Conservation (phyloP, 2,113 vertebrate genomes). For the Protobothrops mucrosquamatus region DNA sequence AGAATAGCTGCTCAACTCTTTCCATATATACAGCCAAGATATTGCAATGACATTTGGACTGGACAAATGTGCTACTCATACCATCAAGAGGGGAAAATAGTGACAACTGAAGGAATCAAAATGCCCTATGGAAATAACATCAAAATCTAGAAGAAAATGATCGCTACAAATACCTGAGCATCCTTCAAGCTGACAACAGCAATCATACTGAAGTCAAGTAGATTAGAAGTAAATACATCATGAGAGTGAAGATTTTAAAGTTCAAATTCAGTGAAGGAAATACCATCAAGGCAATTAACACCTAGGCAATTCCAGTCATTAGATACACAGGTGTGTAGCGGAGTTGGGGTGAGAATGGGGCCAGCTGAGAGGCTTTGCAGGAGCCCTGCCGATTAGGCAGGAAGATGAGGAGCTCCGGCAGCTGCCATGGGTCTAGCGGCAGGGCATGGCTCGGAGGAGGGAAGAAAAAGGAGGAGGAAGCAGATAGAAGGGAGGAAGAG, state of each 20-base stretch:
- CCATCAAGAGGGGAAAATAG: neutral
- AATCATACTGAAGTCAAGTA: neutral
- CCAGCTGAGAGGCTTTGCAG: no score
- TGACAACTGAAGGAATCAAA: neutral
- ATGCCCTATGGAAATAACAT: neutral
- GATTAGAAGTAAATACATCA: neutral
- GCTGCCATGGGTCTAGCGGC: no score
- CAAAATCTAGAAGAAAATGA: neutral
- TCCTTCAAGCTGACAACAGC: neutral
- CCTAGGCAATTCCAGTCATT: neutral
- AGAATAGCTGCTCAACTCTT: neutral
- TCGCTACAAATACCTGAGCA: neutral
- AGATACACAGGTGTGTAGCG: neutral
- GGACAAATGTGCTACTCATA: neutral
- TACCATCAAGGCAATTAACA: neutral
- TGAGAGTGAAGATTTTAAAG: neutral
- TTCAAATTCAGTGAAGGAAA: neutral
- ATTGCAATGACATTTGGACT: neutral
- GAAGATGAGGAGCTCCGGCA: no score
- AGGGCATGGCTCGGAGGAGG: no score
- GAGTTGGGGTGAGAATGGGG: no score
- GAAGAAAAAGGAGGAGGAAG: no score
- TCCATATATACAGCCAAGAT: neutral
- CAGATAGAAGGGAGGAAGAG: no score
- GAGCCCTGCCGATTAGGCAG: no score